Evolutionary conservation across 2,888 invertebrate genomes (phyloP), one percentile per base, ranked within the genome.

Genomic region (Plutella xylostella): DNA sequence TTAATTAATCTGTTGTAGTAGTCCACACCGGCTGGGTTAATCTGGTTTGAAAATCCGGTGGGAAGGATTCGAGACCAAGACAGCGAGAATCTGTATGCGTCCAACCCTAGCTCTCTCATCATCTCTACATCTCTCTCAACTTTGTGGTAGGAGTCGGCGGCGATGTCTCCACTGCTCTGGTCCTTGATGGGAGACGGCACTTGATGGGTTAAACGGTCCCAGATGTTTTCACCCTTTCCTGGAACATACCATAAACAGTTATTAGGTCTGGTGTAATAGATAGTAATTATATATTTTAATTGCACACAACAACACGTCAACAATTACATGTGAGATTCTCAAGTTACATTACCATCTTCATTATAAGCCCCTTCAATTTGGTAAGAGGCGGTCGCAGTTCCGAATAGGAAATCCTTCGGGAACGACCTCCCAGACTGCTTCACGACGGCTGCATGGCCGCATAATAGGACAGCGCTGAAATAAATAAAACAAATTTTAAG

Each of bases 141-240:
- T 47, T 19, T 70, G 53, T n/a, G 68, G 63, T 44, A 60, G 53
- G 5, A 52, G 42, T 48, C 61, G 63, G 1, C 68, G 62, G 51
- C 70, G 63, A 19, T 58, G 59, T 9, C 55, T 45, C 47, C 72
- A 65, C 44, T 65, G 67, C 52, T 56, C 1, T 39, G 20, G 28
- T 71, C 72, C 33, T 45, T 51, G 38, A 72, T 65, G 1, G 63
- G 55, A 1, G 50, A 42, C 0, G 71, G 70, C 11, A 57, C 54
- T 3, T 48, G 65, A 48, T 73, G 75, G 6, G 64, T 63, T 55
- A 69, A 52, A 45, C 55, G 51, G 42, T 75, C 74, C 74, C 74
- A 73, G 18, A 75, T 50, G 18, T 38, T 46, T 19, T 38, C 42
- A 3, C 42, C 17, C 43, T 47, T 46, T 19, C 41, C 49, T 49